Evolutionary conservation across 2,888 invertebrate genomes (phyloP), one percentile per base, ranked within the genome.

Genomic region (Ornithoptera alexandrae): DNA sequence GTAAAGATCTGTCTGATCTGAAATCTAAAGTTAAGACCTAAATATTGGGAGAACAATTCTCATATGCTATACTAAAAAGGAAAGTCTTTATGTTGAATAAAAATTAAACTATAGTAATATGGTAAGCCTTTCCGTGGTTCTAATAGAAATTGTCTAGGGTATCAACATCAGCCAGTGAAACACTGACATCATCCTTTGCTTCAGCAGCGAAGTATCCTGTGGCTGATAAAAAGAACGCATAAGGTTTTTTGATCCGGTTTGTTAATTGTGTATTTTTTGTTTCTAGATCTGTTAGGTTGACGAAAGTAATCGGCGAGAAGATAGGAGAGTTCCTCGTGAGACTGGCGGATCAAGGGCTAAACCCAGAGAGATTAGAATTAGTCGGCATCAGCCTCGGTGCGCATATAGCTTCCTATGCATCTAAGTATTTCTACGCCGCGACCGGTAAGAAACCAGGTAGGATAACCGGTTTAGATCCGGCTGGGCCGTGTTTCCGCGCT

Each of bases 391-490:
- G 92, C 70, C 77, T 93, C 8, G 91, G 92, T 0, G 87, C 89
- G 0, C 92, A 92, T 67, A 81, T 88, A 4, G 79, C 78, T 0
- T 74, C 83, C 0, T 84, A 83, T 67, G 88, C 90, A 0, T 86
- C 90, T 0, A 89, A 87, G 75, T 81, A 85, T 76, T 90, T 85
- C 83, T 86, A 82, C 72, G 71, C 81, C 1, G 72, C 70, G 0
- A 90, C 89, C 0, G 91, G 92, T 0, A 81, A 78, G 67, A 90
- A 90, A 71, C 84, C 86, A 1, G 77, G 82, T 0, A 82, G 90
- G 71, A 18, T 92, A 12, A 90, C 90, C 0, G 92, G 89, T 0
- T 69, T 92, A 5, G 92, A 92, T 22, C 92, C 91, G 1, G 89
- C 92, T 0, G 92, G 92, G 0, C 92, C 92, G 0, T 92, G 92